Conservation (phyloP, 2,113 vertebrate genomes). For the Grallaria varia region DNA sequence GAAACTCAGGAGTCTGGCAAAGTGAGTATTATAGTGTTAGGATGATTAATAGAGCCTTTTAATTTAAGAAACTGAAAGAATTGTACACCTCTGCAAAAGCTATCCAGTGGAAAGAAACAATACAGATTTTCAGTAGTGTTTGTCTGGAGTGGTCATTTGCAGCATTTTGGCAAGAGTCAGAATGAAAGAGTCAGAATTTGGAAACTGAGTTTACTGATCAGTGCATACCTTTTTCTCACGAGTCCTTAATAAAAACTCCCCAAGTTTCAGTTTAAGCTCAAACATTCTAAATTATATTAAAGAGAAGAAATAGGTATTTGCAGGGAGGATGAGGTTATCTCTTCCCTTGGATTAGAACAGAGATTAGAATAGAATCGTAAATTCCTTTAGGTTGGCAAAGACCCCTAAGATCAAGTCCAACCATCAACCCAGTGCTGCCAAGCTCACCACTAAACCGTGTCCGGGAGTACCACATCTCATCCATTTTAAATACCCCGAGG, state of each 20-base stretch:
- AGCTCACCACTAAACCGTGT: neutral
- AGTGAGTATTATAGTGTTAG: neutral
- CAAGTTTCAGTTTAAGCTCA: neutral
- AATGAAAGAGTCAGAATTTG: neutral
- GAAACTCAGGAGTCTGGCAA: neutral
- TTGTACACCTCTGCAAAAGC: neutral
- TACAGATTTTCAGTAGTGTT: neutral
- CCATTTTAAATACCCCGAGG: neutral
- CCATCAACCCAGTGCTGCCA: neutral
- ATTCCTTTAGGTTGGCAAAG: neutral
- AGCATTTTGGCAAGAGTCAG: neutral
- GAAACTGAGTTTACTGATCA: neutral
- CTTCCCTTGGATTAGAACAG: neutral
- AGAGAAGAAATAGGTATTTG: neutral
- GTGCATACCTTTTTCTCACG: neutral
- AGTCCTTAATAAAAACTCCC: neutral
- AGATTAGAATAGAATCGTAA: neutral
- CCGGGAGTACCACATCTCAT: too few relatives aligned
- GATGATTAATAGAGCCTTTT: constrained; percentile 22
- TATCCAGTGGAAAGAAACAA: neutral
- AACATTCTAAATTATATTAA: neutral
- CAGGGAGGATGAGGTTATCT: neutral
- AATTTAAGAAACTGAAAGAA: neutral
- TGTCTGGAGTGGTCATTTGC: neutral
- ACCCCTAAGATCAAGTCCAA: neutral